A percentile compares a stretch with the other conserved stretches of the same genome.
phyloP scores from a whole-genome alignment of 2,888 invertebrate genomes.

The Cactoblastis cactorum region DNA sequence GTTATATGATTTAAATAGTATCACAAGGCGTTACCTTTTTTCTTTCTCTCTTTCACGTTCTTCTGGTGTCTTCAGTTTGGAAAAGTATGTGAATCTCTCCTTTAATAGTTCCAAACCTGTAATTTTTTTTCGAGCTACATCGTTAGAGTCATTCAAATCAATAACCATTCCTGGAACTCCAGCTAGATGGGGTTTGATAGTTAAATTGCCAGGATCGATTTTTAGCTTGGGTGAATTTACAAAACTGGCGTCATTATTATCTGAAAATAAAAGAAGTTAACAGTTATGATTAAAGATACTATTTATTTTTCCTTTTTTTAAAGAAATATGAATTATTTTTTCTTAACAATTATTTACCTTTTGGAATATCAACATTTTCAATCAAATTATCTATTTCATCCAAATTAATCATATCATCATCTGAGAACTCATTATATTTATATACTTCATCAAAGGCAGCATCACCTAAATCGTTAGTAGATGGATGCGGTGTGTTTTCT shows the following conservation, averaged over 20 bases:
- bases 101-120: constrained; percentile 84
- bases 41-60: constrained; percentile 77
- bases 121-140: constrained; percentile 45
- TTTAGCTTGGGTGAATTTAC: constrained; percentile 37
- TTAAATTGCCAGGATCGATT: constrained; percentile 29
- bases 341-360: constrained; percentile 42
- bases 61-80: constrained; percentile 71
- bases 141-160: constrained; percentile 47
- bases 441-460: constrained; percentile 16
- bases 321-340: neutral
- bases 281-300: neutral
- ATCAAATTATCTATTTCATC: constrained; percentile 60
- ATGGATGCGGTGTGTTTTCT: neutral
- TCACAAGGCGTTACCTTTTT: constrained; percentile 64
- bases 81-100: constrained; percentile 85
- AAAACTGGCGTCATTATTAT: constrained; percentile 22
- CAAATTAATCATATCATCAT: constrained; percentile 52
- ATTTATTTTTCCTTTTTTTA: neutral
- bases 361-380: constrained; percentile 53
- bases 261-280: constrained; percentile 25
- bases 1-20: too few species aligned
- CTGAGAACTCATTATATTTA: constrained; percentile 41
- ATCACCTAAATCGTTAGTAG: neutral
- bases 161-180: constrained; percentile 76
- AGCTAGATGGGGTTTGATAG: constrained; percentile 62